phyloP scores from a whole-genome alignment of 2,888 invertebrate species.

The Drosophila picticornis region DNA sequence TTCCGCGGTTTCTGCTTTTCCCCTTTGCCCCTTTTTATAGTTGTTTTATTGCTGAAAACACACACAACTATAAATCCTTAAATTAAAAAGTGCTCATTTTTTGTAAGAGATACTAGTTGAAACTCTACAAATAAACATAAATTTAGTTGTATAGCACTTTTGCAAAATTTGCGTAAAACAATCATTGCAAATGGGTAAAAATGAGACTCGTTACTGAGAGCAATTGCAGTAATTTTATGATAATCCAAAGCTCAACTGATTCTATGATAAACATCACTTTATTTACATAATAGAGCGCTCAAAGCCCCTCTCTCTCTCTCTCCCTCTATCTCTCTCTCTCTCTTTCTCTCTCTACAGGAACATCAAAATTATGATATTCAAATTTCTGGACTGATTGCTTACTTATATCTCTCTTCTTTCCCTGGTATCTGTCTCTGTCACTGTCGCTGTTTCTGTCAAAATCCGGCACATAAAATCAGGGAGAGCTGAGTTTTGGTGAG shows the following conservation, averaged over 20 bases:
- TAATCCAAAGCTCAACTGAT: background rate
- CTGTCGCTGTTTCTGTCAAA: constrained; percentile 8
- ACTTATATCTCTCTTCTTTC: background rate
- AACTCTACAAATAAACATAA: background rate
- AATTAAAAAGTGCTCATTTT: background rate
- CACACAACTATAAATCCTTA: background rate
- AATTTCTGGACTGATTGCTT: constrained; percentile 8
- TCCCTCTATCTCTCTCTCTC: no score
- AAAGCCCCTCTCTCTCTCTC: background rate
- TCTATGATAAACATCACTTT: background rate
- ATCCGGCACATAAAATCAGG: constrained; percentile 14
- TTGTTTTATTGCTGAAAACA: background rate
- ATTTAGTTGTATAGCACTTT: background rate
- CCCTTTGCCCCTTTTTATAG: background rate
- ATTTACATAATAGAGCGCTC: background rate
- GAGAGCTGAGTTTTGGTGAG: background rate
- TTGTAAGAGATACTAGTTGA: background rate
- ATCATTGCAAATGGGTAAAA: background rate
- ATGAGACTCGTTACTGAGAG: background rate
- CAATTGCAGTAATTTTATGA: background rate
- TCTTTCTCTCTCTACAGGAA: background rate
- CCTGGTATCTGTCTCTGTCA: background rate
- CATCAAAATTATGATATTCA: constrained; percentile 30
- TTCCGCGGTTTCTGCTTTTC: background rate
- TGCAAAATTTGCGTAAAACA: background rate